Percentiles rank a stretch among this genome's conserved stretches.
Evolutionary conservation across 2,888 invertebrate species (phyloP).

Genomic region (Plutella xylostella): DNA sequence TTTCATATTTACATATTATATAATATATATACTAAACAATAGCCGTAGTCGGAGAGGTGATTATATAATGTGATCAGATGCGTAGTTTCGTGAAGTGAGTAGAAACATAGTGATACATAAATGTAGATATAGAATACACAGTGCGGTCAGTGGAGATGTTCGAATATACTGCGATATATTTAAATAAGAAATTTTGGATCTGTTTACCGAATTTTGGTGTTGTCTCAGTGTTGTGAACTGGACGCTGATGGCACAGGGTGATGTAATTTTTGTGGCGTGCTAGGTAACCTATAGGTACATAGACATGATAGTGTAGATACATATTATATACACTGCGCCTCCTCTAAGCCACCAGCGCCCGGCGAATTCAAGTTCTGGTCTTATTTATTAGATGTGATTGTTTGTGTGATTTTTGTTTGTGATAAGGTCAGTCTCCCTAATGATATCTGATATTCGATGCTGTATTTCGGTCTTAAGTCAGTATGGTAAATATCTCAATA

Average conservation of each 20-base stretch:
- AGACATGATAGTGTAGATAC: background rate
- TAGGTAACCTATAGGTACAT: background rate
- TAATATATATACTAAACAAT: constrained; percentile 20
- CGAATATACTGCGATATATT: background rate
- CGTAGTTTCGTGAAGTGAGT: constrained; percentile 34
- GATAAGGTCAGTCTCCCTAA: too few species aligned
- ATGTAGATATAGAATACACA: constrained; percentile 20
- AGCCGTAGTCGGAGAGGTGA: constrained; percentile 45
- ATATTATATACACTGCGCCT: too few species aligned
- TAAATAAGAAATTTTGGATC: background rate
- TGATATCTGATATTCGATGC: too few species aligned
- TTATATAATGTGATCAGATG: constrained; percentile 46
- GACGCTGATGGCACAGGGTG: too few species aligned
- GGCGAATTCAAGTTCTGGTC: too few species aligned
- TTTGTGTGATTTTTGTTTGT: too few species aligned
- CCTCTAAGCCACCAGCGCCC: too few species aligned
- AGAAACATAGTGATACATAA: constrained; percentile 25
- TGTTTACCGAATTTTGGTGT: background rate
- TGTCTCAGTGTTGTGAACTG: background rate
- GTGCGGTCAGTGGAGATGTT: too few species aligned
- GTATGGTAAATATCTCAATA: too few species aligned
- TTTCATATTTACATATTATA: background rate
- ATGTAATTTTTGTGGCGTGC: too few species aligned
- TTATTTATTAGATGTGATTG: too few species aligned
- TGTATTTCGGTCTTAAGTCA: too few species aligned